Percentiles rank a stretch among this genome's conserved stretches.
Conservation (phyloP, 2,797 vertebrate species). For the Echeneis naucrates region DNA sequence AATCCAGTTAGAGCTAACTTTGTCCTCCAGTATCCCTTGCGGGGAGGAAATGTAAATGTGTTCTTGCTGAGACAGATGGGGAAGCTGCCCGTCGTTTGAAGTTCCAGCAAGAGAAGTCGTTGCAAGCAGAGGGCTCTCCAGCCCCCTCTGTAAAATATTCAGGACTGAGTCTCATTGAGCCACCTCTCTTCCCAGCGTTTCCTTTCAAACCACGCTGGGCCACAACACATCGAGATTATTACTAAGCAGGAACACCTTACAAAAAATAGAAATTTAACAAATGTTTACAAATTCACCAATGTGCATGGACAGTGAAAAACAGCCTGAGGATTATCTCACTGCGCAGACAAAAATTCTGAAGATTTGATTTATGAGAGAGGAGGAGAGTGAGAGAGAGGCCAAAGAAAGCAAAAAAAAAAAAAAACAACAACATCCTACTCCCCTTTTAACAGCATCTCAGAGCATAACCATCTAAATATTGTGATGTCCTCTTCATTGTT, state of each 20-base stretch:
- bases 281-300: conserved; percentile 75
- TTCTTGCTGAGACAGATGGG: conserved; percentile 85
- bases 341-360: conserved; percentile 78
- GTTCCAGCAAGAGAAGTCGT: conserved; percentile 77
- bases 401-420: not conserved
- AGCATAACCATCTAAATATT: conserved; percentile 63
- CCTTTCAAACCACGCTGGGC: conserved; percentile 65
- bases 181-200: conserved; percentile 67
- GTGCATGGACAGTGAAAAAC: conserved; percentile 73
- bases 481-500: conserved; percentile 69
- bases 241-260: conserved; percentile 59
- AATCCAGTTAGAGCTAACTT: conserved; percentile 84
- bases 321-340: conserved; percentile 80
- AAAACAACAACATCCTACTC: conserved; percentile 25
- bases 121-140: conserved; percentile 66
- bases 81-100: conserved; percentile 84
- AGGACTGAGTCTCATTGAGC: conserved; percentile 76
- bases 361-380: conserved; percentile 78
- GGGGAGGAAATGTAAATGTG: conserved; percentile 87
- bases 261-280: conserved; percentile 65
- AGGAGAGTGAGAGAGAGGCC: conserved; percentile 3
- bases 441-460: conserved; percentile 51
- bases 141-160: conserved; percentile 84
- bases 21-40: conserved; percentile 81
- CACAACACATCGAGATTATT: conserved; percentile 63